Evolutionary conservation across 2,113 vertebrate species (phyloP).

Genomic region (Mus pahari): DNA sequence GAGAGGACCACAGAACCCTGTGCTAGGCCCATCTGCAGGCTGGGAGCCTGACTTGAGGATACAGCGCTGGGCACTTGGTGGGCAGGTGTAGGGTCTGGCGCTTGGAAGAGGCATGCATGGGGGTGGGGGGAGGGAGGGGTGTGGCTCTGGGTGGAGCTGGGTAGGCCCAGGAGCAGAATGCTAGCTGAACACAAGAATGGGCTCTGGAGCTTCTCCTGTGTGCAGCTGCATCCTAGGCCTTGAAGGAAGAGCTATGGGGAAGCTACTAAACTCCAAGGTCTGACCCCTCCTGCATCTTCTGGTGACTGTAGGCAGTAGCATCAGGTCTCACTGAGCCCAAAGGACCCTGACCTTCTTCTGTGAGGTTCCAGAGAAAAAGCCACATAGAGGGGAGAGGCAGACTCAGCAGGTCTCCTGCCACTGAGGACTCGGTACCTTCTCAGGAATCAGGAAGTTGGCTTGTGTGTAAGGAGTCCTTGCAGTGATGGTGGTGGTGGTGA

Average conservation of each 20-base stretch:
- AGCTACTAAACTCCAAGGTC: background rate
- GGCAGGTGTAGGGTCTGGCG: background rate
- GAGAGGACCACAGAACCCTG: background rate
- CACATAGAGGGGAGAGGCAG: background rate
- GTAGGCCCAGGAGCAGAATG: background rate
- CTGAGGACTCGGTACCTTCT: background rate
- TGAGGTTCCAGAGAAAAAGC: background rate
- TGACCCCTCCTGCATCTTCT: background rate
- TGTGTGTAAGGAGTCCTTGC: background rate
- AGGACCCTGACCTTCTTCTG: background rate
- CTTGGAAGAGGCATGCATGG: background rate
- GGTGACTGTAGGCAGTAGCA: background rate
- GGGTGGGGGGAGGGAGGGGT: too few relatives aligned
- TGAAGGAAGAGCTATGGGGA: background rate
- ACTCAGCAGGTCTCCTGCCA: background rate
- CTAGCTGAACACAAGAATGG: background rate
- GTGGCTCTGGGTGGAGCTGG: background rate
- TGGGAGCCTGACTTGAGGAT: background rate
- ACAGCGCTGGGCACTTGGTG: background rate
- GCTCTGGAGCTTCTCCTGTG: background rate
- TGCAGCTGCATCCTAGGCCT: background rate
- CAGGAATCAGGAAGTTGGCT: background rate
- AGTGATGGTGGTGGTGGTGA: background rate
- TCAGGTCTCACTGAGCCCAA: background rate
- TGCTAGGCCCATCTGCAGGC: background rate